phyloP scores from a whole-genome alignment of 2,797 vertebrate genomes.

The Anabacerthia variegaticeps region DNA sequence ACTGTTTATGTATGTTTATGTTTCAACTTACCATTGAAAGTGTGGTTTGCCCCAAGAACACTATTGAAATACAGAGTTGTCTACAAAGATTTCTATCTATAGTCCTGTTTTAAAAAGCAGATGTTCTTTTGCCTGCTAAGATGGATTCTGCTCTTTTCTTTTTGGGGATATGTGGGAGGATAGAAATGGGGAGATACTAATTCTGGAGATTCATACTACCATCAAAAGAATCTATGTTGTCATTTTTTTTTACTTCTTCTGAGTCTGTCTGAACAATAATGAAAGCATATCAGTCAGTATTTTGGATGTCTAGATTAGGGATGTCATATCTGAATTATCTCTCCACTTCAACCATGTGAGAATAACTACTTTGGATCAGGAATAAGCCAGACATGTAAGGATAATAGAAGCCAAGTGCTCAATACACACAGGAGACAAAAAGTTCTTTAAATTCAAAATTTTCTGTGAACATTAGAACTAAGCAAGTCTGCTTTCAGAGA shows the following conservation, averaged over 20 bases:
- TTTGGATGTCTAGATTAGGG: background rate
- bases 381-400: background rate
- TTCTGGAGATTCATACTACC: background rate
- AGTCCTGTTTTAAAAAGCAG: background rate
- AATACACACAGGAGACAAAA: background rate
- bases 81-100: background rate
- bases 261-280: background rate
- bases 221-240: background rate
- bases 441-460: background rate
- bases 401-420: background rate
- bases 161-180: background rate
- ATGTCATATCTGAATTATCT: background rate
- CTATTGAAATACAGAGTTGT: background rate
- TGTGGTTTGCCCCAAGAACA: background rate
- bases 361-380: background rate
- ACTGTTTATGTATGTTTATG: conserved; percentile 8
- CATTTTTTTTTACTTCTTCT: background rate
- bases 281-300: background rate
- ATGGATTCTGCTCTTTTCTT: background rate
- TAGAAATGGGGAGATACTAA: background rate
- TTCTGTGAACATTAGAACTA: background rate
- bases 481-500: background rate
- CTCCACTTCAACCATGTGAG: background rate
- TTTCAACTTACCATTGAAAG: background rate
- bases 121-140: background rate